Conservation (phyloP, 2,113 vertebrate genomes). For the Neofelis nebulosa region DNA sequence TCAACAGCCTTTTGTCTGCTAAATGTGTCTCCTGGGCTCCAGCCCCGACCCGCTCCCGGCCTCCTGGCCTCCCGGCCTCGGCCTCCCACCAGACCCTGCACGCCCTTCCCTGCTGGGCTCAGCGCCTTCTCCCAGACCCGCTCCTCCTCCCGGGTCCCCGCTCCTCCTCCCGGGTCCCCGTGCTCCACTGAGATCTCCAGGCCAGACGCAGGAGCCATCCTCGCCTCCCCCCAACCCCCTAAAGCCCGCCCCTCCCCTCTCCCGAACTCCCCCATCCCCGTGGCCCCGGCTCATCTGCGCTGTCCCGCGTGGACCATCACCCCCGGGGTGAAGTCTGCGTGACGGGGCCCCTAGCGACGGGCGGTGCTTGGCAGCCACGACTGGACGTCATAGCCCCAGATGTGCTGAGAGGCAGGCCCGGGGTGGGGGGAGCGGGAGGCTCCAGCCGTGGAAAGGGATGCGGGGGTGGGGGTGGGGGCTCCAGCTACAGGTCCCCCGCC, state of each 20-base stretch:
- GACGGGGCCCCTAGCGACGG: slow-evolving; percentile 82
- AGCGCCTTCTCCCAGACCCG: background rate
- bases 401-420: background rate
- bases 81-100: no score
- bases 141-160: background rate
- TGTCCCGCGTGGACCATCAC: slow-evolving; percentile 81
- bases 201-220: background rate
- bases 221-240: background rate
- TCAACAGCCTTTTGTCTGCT: background rate
- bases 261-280: background rate
- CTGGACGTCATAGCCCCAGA: background rate
- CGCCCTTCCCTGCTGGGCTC: no score
- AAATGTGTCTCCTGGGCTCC: background rate
- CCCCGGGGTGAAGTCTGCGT: slow-evolving; percentile 86
- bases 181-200: background rate
- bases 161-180: background rate
- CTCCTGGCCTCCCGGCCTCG: no score
- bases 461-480: no score
- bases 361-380: no score
- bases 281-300: slow-evolving; percentile 79
- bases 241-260: background rate
- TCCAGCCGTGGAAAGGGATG: slow-evolving; percentile 34
- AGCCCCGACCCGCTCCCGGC: no score
- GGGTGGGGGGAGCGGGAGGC: background rate
- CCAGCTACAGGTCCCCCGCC: no score